Base-by-base conservation (phyloP, 2,797 vertebrate genomes). In the Acomys russatus region DNA sequence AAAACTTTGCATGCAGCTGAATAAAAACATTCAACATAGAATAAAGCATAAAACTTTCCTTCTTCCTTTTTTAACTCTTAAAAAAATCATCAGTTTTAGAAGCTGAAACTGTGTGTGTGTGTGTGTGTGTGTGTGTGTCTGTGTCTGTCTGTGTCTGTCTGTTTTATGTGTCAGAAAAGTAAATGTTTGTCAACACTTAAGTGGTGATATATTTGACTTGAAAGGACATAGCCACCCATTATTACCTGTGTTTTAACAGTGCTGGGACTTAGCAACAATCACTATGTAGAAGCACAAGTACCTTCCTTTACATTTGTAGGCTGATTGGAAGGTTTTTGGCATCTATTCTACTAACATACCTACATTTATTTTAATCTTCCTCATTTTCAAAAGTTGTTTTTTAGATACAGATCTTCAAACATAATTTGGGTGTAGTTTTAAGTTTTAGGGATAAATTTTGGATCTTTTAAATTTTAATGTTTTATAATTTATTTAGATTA, bases 401-500 rank as follows among this genome's bases (percentile, higher is more conserved):
- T 96, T 97, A 97, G 96, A 97, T 97, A 98, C 73, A 93, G 88
- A 97, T 91, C 88, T 97, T 98, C 96, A 98, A 96, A 97, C 93
- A 96, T 94, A 96, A 96, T 91, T 97, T 96, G 85, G 91, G 82
- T 96, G 64, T 90, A 66, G 44, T 95, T 96, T 96, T 44, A 93
- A 90, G 88, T 64, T 96, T 96, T 96, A 90, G 90, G 94, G 68
- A 64, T 92, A 82, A 92, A 68, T 89, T 96, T 95, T 71, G 35
- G 66, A 73, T 91, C 96, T 95, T 79, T 44, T 44, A 44, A 44
- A 44, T 44, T 44, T 44, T 44, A 44, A 44, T 44, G 3, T 44
- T 3, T 44, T 44, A 44, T 44, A 44, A 44, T 44, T 44, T 44
- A 44, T 44, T 44, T 4, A 44, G 44, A 44, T 44, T 44, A 44